Base-by-base conservation (phyloP, 2,797 vertebrate species). In the Macrochelys suwanniensis region DNA sequence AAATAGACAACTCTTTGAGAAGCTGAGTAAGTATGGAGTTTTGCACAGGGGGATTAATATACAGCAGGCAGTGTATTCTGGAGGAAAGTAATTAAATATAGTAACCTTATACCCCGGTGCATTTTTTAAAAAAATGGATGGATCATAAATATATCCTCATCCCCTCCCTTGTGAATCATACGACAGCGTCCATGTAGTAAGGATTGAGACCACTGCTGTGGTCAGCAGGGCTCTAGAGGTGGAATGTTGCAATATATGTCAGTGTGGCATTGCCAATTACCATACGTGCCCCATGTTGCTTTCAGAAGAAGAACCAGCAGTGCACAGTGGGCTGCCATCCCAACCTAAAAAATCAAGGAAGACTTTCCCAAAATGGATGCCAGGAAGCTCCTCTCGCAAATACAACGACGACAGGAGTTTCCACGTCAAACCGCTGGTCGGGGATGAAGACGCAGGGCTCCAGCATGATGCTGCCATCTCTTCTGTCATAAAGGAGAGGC, bases 281-380 rank as follows among this genome's bases (percentile, higher is more conserved):
- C 21, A 80, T 26, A 37, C 15, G 16, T 37, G 28, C 7, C 71
- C 11, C 23, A 8, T 57, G n/a, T 17, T 91, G 45, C 47, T 96
- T 98, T 85, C 96, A 98, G 97, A 97, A 85, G 94, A 93, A 49
- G 95, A 96, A 42, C 87, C 94, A 0, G 4, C 82, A 0, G 5
- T 57, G 80, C 95, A 92, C 17, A 95, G 47, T 80, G 57, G 92
- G 91, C 71, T 97, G 91, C 71, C 91, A 3, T 45, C 89, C 1
- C 96, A 92, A 37, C 76, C 94, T 25, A 98, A 97, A 88, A 97
- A 96, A 88, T 98, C 97, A 84, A 97, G 97, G 93, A 98, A 97
- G 85, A 96, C 94, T n/a, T 97, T 97, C 87, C 96, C 97, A 5
- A 98, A 96, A 76, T 97, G 97, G 97, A 53, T 80, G 16, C 42